phyloP scores from a whole-genome alignment of 2,888 invertebrate genomes.

The Drosophila anomalipes region DNA sequence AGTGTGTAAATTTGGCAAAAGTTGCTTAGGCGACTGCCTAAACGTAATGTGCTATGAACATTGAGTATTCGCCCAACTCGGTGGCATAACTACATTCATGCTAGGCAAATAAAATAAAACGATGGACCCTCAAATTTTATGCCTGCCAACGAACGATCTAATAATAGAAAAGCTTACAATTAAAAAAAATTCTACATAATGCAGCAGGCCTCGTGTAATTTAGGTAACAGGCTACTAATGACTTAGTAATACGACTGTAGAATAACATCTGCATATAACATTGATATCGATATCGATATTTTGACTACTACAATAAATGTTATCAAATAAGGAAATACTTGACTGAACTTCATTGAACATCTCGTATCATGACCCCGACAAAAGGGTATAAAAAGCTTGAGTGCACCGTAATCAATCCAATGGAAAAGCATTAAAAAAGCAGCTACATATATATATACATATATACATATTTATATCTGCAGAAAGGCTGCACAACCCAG shows the following conservation, averaged over 20 bases:
- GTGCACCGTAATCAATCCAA: conserved; percentile 56
- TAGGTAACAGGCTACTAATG: not conserved
- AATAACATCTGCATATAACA: too few species aligned
- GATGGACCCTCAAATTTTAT: conserved; percentile 12
- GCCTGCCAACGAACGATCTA: conserved; percentile 8
- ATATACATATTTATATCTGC: conserved; percentile 45
- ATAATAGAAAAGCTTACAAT: not conserved
- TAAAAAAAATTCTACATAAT: not conserved
- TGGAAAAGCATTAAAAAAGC: conserved; percentile 60
- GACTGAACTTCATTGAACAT: not conserved
- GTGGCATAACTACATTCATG: conserved; percentile 29
- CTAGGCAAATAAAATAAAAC: conserved; percentile 35
- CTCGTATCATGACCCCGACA: not conserved
- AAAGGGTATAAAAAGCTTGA: conserved; percentile 3
- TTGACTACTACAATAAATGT: not conserved
- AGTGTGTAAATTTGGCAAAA: conserved; percentile 26
- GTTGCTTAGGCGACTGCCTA: conserved; percentile 12
- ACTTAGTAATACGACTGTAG: too few species aligned
- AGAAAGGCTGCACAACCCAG: conserved; percentile 26
- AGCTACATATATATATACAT: conserved; percentile 20
- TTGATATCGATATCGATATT: not conserved
- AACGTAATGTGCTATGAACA: conserved; percentile 7
- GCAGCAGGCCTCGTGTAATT: not conserved
- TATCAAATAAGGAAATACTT: conserved; percentile 2
- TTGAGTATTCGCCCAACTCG: conserved; percentile 36